Evolutionary conservation across 1,140 invertebrate genomes (phyloP).

Genomic region (Drosophila ogumai): DNA sequence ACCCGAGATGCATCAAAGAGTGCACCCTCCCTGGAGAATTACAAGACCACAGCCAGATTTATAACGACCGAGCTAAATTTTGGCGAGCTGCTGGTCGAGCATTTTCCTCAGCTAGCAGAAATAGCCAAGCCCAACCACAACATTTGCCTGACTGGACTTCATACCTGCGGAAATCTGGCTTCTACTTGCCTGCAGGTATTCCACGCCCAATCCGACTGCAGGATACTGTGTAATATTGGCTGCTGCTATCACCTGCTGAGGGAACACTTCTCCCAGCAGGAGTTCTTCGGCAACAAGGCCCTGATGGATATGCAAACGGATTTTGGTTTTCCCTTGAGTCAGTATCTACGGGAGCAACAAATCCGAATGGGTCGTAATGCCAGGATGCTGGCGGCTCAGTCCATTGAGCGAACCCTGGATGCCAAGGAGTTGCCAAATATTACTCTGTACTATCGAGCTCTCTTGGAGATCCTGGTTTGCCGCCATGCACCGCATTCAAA

Average conservation of each 20-base stretch:
- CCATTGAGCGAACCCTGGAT: constrained; percentile 88
- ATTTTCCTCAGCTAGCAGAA: constrained; percentile 81
- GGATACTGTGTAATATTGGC: constrained; percentile 91
- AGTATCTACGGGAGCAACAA: constrained; percentile 86
- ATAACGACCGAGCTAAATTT: constrained; percentile 86
- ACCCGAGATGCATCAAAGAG: constrained; percentile 3
- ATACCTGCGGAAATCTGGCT: constrained; percentile 95
- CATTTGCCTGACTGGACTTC: constrained; percentile 90
- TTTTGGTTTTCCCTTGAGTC: constrained; percentile 89
- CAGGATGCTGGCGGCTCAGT: constrained; percentile 93
- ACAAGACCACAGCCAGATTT: constrained; percentile 85
- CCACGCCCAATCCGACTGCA: constrained; percentile 86
- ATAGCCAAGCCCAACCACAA: constrained; percentile 42
- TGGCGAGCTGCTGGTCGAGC: constrained; percentile 83
- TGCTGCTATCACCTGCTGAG: constrained; percentile 96
- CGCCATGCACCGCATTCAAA: constrained; percentile 69
- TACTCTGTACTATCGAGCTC: constrained; percentile 89
- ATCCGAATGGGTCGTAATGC: constrained; percentile 90
- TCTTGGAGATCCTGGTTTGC: constrained; percentile 89
- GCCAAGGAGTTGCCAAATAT: constrained; percentile 87
- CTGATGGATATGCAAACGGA: constrained; percentile 60
- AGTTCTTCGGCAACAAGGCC: constrained; percentile 72
- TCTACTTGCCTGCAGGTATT: constrained; percentile 91
- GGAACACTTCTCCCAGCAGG: constrained; percentile 86
- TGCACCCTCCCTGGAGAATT: constrained; percentile 57